Evolutionary conservation across 92 coral and sea anemone genomes (phyloP).

Genomic region (Phymanthus crucifer): DNA sequence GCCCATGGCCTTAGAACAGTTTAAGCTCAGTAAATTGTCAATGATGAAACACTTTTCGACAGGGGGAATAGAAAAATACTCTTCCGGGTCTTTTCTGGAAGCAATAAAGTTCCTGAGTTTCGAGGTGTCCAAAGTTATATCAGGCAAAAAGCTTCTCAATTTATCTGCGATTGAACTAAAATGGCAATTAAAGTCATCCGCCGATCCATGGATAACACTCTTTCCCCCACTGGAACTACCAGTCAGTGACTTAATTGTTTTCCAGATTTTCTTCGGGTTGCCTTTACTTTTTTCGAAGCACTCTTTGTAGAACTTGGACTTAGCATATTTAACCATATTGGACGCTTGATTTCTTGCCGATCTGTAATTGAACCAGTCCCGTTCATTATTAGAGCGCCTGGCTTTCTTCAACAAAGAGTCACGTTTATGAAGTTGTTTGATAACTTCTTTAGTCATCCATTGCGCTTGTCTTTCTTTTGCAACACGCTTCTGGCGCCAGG

Average conservation of each 20-base stretch:
- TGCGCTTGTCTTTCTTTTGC: constrained; percentile 15
- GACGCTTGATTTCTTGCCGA: constrained; percentile 24
- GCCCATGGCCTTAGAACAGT: background rate
- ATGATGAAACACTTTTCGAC: background rate
- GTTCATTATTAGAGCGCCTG: background rate
- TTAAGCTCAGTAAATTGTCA: constrained; percentile 3
- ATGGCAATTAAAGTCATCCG: constrained; percentile 24
- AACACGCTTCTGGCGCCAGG: constrained; percentile 40
- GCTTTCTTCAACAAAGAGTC: constrained; percentile 19
- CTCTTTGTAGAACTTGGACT: constrained; percentile 11
- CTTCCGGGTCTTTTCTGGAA: constrained; percentile 22
- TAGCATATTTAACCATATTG: constrained; percentile 26
- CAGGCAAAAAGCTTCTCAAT: background rate
- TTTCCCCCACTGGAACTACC: constrained; percentile 4
- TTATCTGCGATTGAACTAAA: constrained; percentile 25
- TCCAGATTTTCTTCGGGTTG: constrained; percentile 17
- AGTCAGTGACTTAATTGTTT: constrained; percentile 20
- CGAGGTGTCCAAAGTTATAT: background rate
- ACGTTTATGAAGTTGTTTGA: constrained; percentile 24
- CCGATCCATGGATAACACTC: background rate
- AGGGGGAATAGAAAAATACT: background rate
- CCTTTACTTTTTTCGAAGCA: constrained; percentile 1
- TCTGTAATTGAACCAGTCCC: constrained; percentile 20
- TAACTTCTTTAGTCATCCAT: constrained; percentile 30
- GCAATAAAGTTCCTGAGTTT: constrained; percentile 11